Conservation (phyloP, 2,888 invertebrate species). For the Ceriagrion tenellum region DNA sequence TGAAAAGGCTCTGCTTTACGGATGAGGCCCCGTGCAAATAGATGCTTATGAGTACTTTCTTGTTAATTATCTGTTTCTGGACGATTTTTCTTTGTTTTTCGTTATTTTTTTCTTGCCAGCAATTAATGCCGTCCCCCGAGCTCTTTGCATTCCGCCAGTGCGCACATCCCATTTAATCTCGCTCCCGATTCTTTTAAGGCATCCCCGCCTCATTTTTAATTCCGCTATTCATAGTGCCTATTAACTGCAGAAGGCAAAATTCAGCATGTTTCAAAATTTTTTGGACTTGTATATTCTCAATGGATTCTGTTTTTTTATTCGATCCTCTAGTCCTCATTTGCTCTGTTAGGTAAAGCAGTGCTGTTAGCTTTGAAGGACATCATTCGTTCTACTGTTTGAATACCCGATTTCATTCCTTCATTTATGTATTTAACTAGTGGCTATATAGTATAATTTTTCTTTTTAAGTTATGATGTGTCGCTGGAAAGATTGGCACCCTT, state of each 20-base stretch:
- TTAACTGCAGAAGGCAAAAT: neutral
- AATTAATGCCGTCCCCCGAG: constrained; percentile 14
- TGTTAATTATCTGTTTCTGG: constrained; percentile 20
- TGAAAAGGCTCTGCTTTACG: neutral
- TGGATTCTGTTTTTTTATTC: neutral
- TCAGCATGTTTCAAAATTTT: neutral
- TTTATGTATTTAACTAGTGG: neutral
- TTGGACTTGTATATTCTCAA: neutral
- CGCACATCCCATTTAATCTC: constrained; percentile 21
- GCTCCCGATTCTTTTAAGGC: neutral
- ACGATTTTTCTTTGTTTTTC: neutral
- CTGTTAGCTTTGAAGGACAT: neutral
- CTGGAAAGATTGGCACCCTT: too few relatives aligned
- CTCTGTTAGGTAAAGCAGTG: neutral
- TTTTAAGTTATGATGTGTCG: too few relatives aligned
- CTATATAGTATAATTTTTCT: too few relatives aligned
- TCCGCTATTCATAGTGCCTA: neutral
- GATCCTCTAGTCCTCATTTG: neutral
- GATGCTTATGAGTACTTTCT: constrained; percentile 35
- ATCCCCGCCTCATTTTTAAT: neutral
- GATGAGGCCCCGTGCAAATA: neutral
- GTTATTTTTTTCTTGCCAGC: neutral
- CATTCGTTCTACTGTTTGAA: neutral
- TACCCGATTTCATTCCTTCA: neutral
- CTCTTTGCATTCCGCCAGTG: neutral